These are phyloP conservation scores for Callocephalon fimbriatum DNA, from an alignment of 2,113 vertebrate species.

Conservation along the genomic window DNA sequence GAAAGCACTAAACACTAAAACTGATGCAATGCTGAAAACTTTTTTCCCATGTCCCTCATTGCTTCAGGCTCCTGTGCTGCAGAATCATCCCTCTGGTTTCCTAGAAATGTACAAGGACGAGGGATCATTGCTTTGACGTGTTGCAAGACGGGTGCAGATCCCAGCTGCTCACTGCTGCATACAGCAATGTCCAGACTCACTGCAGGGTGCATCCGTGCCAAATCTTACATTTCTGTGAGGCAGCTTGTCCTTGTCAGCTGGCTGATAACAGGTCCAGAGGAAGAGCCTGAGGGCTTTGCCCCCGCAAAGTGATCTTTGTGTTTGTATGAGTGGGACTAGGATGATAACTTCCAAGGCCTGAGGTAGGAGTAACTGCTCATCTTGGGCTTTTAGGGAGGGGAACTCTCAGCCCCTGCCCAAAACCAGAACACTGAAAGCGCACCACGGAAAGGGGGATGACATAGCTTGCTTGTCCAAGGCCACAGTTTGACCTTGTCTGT, in stretches of 20 bases:
- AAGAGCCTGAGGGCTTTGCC: neutral
- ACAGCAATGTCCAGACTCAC: neutral
- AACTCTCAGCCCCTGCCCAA: neutral
- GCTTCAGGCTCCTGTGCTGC: neutral
- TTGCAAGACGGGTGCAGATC: rapidly evolving
- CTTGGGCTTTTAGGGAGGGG: neutral
- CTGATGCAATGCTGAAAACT: neutral
- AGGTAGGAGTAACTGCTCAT: neutral
- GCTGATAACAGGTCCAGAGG: neutral
- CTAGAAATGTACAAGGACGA: neutral
- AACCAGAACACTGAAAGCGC: neutral
- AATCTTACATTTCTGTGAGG: neutral
- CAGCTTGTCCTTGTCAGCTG: neutral
- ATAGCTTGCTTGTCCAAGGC: neutral
- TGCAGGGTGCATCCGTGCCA: neutral
- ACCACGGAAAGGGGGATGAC: neutral
- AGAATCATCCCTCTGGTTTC: neutral
- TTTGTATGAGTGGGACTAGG: neutral
- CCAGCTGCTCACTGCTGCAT: neutral
- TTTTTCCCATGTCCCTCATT: neutral
- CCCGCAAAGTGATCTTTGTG: neutral
- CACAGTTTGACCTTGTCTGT: neutral
- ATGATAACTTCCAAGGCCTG: neutral
- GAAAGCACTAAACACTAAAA: neutral
- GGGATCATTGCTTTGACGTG: neutral